Conservation (phyloP, 1,140 invertebrate genomes). For the Tetramorium parvispinum region DNA sequence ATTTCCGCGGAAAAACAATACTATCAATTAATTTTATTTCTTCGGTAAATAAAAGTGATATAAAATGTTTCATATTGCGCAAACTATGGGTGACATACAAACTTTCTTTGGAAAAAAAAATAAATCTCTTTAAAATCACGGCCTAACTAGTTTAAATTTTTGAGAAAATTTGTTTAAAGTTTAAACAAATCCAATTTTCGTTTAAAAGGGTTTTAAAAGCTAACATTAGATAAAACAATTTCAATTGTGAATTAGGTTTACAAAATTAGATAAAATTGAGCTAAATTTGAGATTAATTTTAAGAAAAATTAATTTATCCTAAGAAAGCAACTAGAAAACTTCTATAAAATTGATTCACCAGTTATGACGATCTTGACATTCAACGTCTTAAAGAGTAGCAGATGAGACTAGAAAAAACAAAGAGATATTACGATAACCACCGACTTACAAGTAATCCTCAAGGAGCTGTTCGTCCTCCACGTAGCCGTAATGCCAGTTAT, state of each 20-base stretch:
- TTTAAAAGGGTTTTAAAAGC: not conserved
- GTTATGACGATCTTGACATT: not conserved
- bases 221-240: not conserved
- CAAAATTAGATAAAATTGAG: not conserved
- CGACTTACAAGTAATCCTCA: slow-evolving; percentile 81
- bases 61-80: not conserved
- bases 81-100: not conserved
- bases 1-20: not conserved
- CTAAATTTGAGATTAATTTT: not conserved
- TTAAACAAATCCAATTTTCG: not conserved
- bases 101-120: not conserved
- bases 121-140: not conserved
- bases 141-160: not conserved
- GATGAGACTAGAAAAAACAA: not conserved
- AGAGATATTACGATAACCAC: not conserved
- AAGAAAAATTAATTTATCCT: not conserved
- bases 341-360: not conserved
- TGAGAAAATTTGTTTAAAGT: not conserved
- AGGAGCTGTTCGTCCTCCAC: slow-evolving; percentile 69
- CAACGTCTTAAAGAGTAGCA: not conserved
- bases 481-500: slow-evolving; percentile 32
- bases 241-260: not conserved
- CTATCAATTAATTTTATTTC: not conserved
- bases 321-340: not conserved
- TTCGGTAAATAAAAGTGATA: not conserved